Evolutionary conservation across 2,888 invertebrate species (phyloP).

Genomic region (Zelleria hepariella): DNA sequence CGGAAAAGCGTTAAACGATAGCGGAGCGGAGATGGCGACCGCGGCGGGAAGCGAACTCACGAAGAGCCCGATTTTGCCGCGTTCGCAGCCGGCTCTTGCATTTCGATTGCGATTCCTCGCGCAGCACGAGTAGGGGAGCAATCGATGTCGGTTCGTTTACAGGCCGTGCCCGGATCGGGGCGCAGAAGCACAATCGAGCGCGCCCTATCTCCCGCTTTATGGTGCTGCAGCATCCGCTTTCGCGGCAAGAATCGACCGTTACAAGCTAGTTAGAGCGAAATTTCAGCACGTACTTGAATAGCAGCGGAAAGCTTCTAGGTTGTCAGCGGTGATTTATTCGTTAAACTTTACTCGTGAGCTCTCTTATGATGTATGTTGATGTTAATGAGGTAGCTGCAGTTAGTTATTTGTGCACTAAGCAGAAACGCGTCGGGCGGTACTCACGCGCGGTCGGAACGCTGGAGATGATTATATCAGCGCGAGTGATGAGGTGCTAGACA

Average conservation of each 20-base stretch:
- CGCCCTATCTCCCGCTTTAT: slow-evolving; percentile 44
- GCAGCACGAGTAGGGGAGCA: neutral
- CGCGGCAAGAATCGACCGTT: slow-evolving; percentile 35
- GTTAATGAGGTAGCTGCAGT: neutral
- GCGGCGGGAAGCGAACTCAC: neutral
- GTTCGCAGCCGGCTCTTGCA: neutral
- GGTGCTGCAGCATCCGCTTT: slow-evolving; percentile 38
- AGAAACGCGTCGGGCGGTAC: neutral
- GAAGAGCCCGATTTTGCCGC: neutral
- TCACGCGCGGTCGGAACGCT: neutral
- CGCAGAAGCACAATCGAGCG: slow-evolving; percentile 16
- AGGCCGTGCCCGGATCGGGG: neutral
- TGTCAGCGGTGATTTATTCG: slow-evolving; percentile 2
- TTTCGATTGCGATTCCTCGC: neutral
- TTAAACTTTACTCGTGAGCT: neutral
- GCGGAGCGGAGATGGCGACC: neutral
- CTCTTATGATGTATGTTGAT: slow-evolving; percentile 2
- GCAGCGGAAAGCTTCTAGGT: slow-evolving; percentile 17
- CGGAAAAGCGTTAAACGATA: neutral
- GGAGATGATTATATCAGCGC: neutral
- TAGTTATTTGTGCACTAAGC: neutral
- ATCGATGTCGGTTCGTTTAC: neutral
- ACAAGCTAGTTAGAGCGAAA: slow-evolving; percentile 36
- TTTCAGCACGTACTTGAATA: slow-evolving; percentile 36
- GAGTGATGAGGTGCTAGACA: neutral